Percentiles rank a stretch among this genome's conserved stretches.
phyloP scores from a whole-genome alignment of 2,113 vertebrate species.

The Myrmecobius fasciatus region DNA sequence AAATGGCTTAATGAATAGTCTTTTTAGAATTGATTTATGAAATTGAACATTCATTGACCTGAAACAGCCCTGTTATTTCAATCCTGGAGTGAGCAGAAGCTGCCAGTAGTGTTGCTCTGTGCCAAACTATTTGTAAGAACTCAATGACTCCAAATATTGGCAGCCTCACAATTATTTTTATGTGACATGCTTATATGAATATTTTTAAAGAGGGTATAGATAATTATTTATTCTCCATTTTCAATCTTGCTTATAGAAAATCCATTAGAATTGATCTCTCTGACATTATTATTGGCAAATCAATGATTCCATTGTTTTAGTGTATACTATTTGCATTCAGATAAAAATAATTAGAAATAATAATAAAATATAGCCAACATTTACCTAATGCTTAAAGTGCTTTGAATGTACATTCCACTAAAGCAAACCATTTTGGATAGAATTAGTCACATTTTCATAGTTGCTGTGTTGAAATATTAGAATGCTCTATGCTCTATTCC shows the following conservation, averaged over 20 bases:
- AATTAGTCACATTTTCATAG: not conserved
- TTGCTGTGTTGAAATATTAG: not conserved
- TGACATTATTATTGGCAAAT: not conserved
- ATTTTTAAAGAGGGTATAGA: not conserved
- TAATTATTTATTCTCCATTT: not conserved
- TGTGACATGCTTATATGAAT: not conserved
- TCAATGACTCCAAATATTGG: not conserved
- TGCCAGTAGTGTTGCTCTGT: rapidly evolving
- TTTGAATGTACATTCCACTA: not conserved
- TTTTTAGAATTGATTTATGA: constrained; percentile 15
- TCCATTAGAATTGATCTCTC: not conserved
- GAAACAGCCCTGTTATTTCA: not conserved
- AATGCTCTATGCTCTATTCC: not conserved
- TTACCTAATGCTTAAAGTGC: not conserved
- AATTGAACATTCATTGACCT: not conserved
- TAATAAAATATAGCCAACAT: not conserved
- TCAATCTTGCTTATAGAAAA: not conserved
- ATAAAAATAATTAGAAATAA: not conserved
- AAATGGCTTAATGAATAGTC: not conserved
- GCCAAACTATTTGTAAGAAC: not conserved
- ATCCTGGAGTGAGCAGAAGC: not conserved
- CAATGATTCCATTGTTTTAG: not conserved
- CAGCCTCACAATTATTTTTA: not conserved
- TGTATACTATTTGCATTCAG: not conserved
- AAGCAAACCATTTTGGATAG: not conserved